A percentile compares a stretch with the other conserved stretches of the same genome.
These are phyloP conservation scores for Deroptyus accipitrinus DNA, from an alignment of 2,113 vertebrate species.

Conservation along the genomic window DNA sequence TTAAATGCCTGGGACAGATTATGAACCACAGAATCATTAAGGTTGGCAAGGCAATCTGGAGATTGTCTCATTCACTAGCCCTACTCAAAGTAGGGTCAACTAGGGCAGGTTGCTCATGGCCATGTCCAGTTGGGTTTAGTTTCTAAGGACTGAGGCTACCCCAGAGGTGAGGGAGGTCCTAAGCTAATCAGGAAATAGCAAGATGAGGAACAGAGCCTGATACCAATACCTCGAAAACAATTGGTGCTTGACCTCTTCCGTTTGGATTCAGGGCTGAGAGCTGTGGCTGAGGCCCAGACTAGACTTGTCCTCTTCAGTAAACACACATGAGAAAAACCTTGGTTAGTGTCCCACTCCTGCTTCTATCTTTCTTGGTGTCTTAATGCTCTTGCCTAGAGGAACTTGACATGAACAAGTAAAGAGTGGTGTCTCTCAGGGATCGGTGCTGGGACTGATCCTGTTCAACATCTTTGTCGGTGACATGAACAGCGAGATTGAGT, in stretches of 20 bases:
- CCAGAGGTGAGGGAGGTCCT: background rate
- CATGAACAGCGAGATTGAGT: too few species aligned
- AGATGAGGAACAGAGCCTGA: background rate
- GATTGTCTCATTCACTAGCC: rapidly evolving
- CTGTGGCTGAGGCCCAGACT: background rate
- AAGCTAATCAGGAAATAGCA: background rate
- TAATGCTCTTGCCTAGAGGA: background rate
- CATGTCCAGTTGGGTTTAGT: background rate
- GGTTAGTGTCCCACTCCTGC: background rate
- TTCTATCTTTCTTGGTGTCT: background rate
- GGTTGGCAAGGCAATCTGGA: background rate
- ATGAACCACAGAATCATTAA: background rate
- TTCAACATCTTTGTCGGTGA: too few species aligned
- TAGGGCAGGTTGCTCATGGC: background rate
- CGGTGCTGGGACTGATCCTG: too few species aligned
- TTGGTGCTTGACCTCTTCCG: rapidly evolving
- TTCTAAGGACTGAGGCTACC: background rate
- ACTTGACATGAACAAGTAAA: too few species aligned
- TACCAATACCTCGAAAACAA: background rate
- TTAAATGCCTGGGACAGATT: background rate
- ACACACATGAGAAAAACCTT: background rate
- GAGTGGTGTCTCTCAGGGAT: too few species aligned
- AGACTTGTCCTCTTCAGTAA: background rate
- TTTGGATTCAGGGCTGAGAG: background rate
- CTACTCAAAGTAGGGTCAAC: background rate